Conservation (phyloP, 2,797 vertebrate species). For the Sebastes hubbsi region DNA sequence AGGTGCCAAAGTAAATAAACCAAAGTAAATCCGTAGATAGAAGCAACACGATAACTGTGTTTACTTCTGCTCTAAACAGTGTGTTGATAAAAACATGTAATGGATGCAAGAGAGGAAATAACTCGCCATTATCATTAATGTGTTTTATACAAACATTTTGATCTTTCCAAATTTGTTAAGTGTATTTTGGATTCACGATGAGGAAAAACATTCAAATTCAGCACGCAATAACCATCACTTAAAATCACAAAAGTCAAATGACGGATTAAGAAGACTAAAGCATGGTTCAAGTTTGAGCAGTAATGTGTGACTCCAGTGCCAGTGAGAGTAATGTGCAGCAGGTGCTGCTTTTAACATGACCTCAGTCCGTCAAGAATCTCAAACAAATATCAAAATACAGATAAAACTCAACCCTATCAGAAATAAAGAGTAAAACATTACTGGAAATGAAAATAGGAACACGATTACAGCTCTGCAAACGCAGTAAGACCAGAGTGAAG, state of each 20-base stretch:
- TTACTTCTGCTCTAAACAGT: background rate
- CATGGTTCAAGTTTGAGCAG: background rate
- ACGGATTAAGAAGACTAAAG: background rate
- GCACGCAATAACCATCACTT: background rate
- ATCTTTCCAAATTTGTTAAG: background rate
- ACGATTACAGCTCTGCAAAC: background rate
- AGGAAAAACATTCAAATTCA: background rate
- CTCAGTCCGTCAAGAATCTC: constrained; percentile 2
- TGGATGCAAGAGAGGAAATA: background rate
- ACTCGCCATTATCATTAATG: background rate
- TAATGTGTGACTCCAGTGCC: background rate
- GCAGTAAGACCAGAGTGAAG: background rate
- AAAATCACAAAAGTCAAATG: background rate
- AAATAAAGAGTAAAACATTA: background rate
- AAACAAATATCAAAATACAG: constrained; percentile 13
- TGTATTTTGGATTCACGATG: background rate
- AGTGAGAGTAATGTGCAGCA: constrained; percentile 2
- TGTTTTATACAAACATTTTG: background rate
- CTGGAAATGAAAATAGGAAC: background rate
- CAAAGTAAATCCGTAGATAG: constrained; percentile 9
- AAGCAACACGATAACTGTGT: constrained; percentile 14
- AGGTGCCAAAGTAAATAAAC: constrained; percentile 20
- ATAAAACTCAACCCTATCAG: background rate
- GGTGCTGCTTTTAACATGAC: constrained; percentile 1
- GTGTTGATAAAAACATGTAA: constrained; percentile 1